Conservation (phyloP, 2,797 vertebrate genomes). For the Lepilemur septentrionalis region DNA sequence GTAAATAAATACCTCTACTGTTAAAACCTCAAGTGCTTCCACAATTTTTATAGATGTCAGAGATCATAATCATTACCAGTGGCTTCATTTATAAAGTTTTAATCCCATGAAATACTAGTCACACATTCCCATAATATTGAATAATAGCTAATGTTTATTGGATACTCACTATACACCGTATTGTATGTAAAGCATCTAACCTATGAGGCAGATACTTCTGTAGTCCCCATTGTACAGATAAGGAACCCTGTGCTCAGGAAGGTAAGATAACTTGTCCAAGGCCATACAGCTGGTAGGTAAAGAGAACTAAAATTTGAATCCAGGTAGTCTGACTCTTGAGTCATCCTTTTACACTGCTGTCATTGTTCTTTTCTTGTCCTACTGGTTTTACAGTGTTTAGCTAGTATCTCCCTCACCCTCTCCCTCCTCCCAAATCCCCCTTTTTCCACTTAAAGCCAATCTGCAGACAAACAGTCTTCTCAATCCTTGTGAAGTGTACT, state of each 20-base stretch:
- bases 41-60: background rate
- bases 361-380: constrained; percentile 7
- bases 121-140: background rate
- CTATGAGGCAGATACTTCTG: background rate
- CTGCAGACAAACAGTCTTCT: background rate
- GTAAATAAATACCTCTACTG: background rate
- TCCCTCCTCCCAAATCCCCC: background rate
- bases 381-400: constrained; percentile 46
- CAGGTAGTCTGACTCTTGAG: background rate
- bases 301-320: background rate
- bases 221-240: background rate
- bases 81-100: background rate
- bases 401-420: background rate
- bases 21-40: background rate
- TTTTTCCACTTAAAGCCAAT: background rate
- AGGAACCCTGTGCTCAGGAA: background rate
- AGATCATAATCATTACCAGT: background rate
- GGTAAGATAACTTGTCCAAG: background rate
- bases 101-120: background rate
- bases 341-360: background rate
- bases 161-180: background rate
- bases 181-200: background rate
- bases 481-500: background rate
- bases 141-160: background rate
- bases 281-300: background rate